phyloP scores from a whole-genome alignment of 1,140 invertebrate genomes.

The Brachionus calyciflorus region DNA sequence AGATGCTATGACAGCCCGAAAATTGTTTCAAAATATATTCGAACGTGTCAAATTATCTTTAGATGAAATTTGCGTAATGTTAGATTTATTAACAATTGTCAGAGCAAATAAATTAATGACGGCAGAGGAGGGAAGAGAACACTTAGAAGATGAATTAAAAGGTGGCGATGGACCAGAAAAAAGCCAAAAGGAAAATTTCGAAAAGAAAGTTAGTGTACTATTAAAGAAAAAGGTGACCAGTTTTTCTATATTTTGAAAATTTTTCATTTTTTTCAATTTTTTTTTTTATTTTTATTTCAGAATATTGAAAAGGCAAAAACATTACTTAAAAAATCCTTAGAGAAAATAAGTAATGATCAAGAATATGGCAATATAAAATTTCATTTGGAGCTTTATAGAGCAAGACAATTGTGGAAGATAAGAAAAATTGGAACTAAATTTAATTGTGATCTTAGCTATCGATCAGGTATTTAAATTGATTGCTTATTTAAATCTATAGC shows the following conservation, averaged over 20 bases:
- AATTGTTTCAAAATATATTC: slow-evolving; percentile 25
- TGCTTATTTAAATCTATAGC: no score
- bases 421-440: slow-evolving; percentile 35
- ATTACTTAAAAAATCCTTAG: slow-evolving; percentile 40
- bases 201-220: slow-evolving; percentile 17
- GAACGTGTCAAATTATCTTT: slow-evolving; percentile 36
- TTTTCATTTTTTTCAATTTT: neutral
- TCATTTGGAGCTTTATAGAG: slow-evolving; percentile 25
- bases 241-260: no score
- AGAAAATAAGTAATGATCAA: slow-evolving; percentile 44
- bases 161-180: no score
- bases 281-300: neutral
- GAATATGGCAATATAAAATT: slow-evolving; percentile 30
- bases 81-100: slow-evolving; percentile 11
- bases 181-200: slow-evolving; percentile 1
- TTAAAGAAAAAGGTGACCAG: slow-evolving; percentile 24
- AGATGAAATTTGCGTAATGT: slow-evolving; percentile 42
- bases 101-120: slow-evolving; percentile 26
- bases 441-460: slow-evolving; percentile 36
- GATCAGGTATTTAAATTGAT: slow-evolving; percentile 1
- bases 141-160: neutral
- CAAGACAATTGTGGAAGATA: slow-evolving; percentile 32
- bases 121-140: slow-evolving; percentile 1
- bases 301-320: slow-evolving; percentile 38
- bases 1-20: slow-evolving; percentile 18